Conservation (phyloP, 2,113 vertebrate species). For the Chaetura pelagica region DNA sequence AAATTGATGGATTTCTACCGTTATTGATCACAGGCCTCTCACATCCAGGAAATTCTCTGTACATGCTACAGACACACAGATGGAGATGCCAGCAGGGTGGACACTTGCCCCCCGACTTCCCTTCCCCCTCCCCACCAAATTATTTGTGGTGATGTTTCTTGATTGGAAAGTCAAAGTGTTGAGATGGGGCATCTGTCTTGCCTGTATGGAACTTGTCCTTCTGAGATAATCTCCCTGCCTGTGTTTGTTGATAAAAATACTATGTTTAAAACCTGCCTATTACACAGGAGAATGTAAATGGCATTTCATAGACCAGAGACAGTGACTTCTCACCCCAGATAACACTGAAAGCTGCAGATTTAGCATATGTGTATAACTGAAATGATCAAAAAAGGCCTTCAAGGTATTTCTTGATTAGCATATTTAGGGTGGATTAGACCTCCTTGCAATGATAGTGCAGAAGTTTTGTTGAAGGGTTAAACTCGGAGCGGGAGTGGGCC, state of each 20-base stretch:
- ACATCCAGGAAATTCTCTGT: not conserved
- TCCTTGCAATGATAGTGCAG: rapidly evolving
- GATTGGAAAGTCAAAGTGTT: not conserved
- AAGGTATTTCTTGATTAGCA: not conserved
- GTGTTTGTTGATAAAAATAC: not conserved
- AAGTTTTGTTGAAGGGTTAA: conserved; percentile 41
- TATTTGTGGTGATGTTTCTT: not conserved
- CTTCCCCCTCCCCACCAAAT: not conserved
- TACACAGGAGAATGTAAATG: conserved; percentile 29
- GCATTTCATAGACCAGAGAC: not conserved
- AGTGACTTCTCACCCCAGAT: not conserved
- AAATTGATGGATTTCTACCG: not conserved
- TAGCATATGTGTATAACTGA: not conserved
- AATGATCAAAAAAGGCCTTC: not conserved
- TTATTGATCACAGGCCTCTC: not conserved
- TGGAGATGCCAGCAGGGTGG: not conserved
- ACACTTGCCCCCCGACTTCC: not conserved
- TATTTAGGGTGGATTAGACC: not conserved
- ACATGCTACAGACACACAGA: rapidly evolving
- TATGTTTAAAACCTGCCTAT: conserved; percentile 4
- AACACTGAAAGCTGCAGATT: not conserved
- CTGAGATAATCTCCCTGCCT: not conserved
- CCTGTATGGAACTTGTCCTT: not conserved
- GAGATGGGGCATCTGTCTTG: not conserved
- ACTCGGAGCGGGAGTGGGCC: not conserved